phyloP scores from a whole-genome alignment of 2,888 invertebrate species.

The Ctena decussata region DNA sequence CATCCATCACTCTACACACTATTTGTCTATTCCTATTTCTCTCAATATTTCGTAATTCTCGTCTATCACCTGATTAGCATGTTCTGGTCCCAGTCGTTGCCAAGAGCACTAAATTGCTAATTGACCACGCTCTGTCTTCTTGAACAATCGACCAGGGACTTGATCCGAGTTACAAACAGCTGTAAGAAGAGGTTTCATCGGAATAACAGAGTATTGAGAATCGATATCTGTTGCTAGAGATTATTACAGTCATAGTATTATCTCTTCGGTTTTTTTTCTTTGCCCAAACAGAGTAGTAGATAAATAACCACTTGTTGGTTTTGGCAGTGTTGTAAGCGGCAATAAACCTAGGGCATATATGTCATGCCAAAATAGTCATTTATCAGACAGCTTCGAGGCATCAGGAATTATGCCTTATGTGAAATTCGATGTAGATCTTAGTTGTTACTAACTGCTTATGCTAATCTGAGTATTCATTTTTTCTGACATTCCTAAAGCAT shows the following conservation, averaged over 20 bases:
- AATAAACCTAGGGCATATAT: too few species aligned
- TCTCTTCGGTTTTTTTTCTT: neutral
- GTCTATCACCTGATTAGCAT: neutral
- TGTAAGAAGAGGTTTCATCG: constrained; percentile 1
- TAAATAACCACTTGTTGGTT: too few species aligned
- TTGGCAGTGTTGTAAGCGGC: too few species aligned
- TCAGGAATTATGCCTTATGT: too few species aligned
- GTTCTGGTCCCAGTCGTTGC: neutral
- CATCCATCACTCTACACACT: neutral
- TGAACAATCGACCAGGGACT: constrained; percentile 2
- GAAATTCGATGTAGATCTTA: too few species aligned
- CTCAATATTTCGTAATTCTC: neutral
- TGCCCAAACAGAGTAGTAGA: too few species aligned
- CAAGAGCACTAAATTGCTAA: neutral
- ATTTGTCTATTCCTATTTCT: neutral
- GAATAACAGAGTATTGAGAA: neutral
- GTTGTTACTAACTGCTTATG: too few species aligned
- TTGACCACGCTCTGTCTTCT: neutral
- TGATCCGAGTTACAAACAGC: neutral
- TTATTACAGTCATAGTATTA: constrained; percentile 9
- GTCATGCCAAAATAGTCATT: too few species aligned
- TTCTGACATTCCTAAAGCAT: too few species aligned
- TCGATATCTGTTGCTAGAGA: constrained; percentile 11
- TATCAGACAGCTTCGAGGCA: too few species aligned
- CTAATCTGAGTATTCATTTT: too few species aligned